A percentile compares a stretch with the other conserved stretches of the same genome.
These are phyloP conservation scores for Spisula subtruncata DNA, from an alignment of 2,888 invertebrate species.

Conservation along the genomic window DNA sequence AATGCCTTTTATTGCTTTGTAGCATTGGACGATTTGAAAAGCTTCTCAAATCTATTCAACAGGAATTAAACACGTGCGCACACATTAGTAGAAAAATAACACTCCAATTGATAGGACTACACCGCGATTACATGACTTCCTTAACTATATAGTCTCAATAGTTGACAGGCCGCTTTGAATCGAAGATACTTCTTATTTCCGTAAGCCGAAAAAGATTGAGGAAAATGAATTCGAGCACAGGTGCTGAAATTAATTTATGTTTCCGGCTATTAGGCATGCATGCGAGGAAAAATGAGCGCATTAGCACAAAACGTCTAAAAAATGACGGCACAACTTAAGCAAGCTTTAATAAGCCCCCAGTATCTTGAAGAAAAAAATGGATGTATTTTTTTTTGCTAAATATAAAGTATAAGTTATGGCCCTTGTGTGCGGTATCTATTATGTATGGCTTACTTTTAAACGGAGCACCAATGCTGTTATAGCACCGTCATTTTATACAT, in stretches of 20 bases:
- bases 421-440: background rate
- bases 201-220: slow-evolving; percentile 48
- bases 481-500: too few species aligned
- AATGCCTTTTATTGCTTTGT: slow-evolving; percentile 50
- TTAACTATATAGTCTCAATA: slow-evolving; percentile 41
- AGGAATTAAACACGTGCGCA: slow-evolving; percentile 61
- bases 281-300: slow-evolving; percentile 22
- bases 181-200: slow-evolving; percentile 32
- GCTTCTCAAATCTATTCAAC: slow-evolving; percentile 32
- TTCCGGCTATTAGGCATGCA: slow-evolving; percentile 39
- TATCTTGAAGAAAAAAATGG: background rate
- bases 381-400: background rate
- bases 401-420: background rate
- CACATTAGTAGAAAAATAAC: slow-evolving; percentile 31
- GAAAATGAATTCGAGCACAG: slow-evolving; percentile 40
- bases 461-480: background rate
- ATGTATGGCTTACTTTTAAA: background rate
- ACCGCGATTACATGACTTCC: slow-evolving; percentile 51
- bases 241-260: slow-evolving; percentile 47
- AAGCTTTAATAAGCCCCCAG: background rate
- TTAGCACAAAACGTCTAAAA: slow-evolving; percentile 10
- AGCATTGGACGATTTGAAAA: slow-evolving; percentile 25
- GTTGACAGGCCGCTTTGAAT: slow-evolving; percentile 43
- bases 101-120: slow-evolving; percentile 37
- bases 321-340: background rate